Base-by-base conservation (phyloP, 2,888 invertebrate genomes). In the Tanypteryx hageni region DNA sequence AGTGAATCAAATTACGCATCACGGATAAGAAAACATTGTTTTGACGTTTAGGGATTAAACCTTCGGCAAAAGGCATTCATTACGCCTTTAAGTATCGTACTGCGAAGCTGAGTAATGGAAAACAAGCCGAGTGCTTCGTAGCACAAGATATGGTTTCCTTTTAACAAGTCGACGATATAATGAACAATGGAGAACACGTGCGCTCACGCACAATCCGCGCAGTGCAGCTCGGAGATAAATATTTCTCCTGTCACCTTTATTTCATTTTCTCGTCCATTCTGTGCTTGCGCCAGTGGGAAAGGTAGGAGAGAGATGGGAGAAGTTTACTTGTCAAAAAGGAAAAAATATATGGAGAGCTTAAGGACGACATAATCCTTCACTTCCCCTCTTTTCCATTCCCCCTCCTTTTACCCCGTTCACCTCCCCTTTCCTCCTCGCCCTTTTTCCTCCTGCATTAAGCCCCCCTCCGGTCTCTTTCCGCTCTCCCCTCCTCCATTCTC, bases 311-410 rank as follows among this genome's bases (percentile, higher is more conserved):
- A 44, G 44, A 44, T 44, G 64, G 16, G 64, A n/a, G 64, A 64
- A 68, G 68, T 68, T 68, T 68, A 68, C 68, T 68, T 68, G 68
- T 68, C 68, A 68, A 68, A 68, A 68, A 68, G 68, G 68, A n/a
- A 68, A n/a, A 68, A 68, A 68, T 68, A n/a, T 68, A 68, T 22
- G 68, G 68, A 68, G 68, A 22, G 68, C 68, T 68, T 68, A n/a
- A 68, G 68, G 11, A 68, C n/a, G 68, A n/a, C 68, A n/a, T 68
- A 68, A 68, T 68, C 68, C 68, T 68, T 68, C 68, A 68, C 68
- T 68, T 68, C 68, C 68, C 68, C 18, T 68, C 68, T 68, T 68
- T 68, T 68, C 22, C 68, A 68, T n/a, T n/a, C 18, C 68, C 68
- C 18, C 68, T 68, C 18, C 44, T n/a, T 22, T n/a, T 22, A 64